Base-by-base conservation (phyloP, 1,140 invertebrate species). In the Drosophila ananassae region DNA sequence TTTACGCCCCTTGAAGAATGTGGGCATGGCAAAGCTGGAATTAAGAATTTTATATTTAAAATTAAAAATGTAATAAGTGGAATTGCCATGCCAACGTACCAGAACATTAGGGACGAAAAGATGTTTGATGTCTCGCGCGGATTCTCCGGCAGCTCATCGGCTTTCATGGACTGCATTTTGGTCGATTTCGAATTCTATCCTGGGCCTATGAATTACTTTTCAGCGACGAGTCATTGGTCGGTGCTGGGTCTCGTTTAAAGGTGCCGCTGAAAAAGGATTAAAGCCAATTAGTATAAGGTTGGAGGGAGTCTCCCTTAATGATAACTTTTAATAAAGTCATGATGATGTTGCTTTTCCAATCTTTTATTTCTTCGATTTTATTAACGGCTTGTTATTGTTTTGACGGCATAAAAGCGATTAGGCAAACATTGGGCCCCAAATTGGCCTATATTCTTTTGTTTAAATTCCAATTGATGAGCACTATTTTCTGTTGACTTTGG, bases 1-100 rank as follows among this genome's bases (percentile, higher is more conserved):
- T 69, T 93, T 93, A 47, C 92, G 92, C 10, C 94, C 94, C 63
- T 92, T 92, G 44, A 92, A 92, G 77, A 94, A 94, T 64, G 93
- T 93, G 48, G 93, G 93, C 66, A 93, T 89, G 12, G 92, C 92
- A 74, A 92, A 93, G 62, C 93, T 93, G 30, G 9, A 8, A 21
- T 25, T n/a, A 17, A 28, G 12, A 9, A 7, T 9, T 1, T 3
- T 24, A 41, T 25, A 52, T 30, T 41, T 17, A 17, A 13, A 39
- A 9, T 10, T 53, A 28, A 10, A 8, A 59, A 10, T 46, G 0
- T 25, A 1, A 22, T 24, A 59, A 0, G 51, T 10, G 17, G 12
- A 39, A 22, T 10, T 44, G 17, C 9, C 2, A 0, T 1, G 13
- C 0, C 7, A 50, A 73, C 80, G 34, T 46, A 91, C 90, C 90